Evolutionary conservation across 2,888 invertebrate species (phyloP).

Genomic region (Tenthredo amoena): DNA sequence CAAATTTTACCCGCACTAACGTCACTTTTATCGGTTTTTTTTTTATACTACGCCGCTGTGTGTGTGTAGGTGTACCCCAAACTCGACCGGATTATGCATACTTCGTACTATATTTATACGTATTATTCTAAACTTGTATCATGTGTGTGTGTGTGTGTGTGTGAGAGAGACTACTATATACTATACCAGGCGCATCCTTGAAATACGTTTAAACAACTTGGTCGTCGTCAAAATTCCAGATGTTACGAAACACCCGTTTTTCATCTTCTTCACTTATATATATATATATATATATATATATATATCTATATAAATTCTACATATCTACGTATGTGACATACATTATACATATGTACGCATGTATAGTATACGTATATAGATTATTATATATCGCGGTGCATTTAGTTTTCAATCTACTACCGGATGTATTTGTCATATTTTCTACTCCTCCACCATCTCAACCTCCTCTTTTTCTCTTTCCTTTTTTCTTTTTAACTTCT

Average conservation of each 20-base stretch:
- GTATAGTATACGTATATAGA: not conserved
- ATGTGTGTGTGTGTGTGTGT: not conserved
- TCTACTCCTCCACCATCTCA: not conserved
- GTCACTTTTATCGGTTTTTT: too few species aligned
- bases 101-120: not conserved
- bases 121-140: not conserved
- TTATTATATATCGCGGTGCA: not conserved
- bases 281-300: not conserved
- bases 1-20: too few species aligned
- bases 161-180: too few species aligned
- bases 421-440: conserved; percentile 30
- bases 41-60: too few species aligned
- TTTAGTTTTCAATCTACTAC: conserved; percentile 38
- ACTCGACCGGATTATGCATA: not conserved
- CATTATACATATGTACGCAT: not conserved
- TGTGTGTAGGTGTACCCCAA: not conserved
- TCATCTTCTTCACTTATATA: not conserved
- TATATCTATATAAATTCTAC: not conserved
- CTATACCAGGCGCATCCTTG: not conserved
- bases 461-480: not conserved
- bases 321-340: not conserved
- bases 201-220: conserved; percentile 2
- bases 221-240: conserved; percentile 9
- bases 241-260: conserved; percentile 17
- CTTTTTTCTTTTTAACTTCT: not conserved